Evolutionary conservation across 2,113 vertebrate species (phyloP).

Genomic region (Calidris pugnax): DNA sequence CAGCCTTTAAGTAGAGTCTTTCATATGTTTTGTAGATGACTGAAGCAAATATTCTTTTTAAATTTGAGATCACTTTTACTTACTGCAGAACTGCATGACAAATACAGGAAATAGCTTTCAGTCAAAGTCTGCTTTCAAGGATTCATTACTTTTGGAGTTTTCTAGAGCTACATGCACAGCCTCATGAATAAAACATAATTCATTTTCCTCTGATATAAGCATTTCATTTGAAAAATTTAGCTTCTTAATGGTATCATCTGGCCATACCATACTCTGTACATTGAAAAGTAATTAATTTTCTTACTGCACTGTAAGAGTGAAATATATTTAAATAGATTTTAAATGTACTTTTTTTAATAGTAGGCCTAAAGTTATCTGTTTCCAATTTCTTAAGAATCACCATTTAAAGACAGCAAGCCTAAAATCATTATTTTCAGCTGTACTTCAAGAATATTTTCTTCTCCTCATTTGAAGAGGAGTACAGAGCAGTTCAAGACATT

Average conservation of each 20-base stretch:
- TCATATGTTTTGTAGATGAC: background rate
- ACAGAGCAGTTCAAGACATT: background rate
- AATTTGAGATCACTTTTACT: background rate
- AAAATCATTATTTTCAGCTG: background rate
- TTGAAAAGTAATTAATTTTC: constrained; percentile 44
- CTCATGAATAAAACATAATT: constrained; percentile 34
- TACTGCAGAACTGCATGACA: background rate
- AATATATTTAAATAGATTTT: constrained; percentile 54
- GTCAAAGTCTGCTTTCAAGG: background rate
- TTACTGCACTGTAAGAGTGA: background rate
- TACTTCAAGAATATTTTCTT: background rate
- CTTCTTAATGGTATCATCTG: constrained; percentile 11
- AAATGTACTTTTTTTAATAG: background rate
- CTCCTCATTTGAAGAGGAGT: background rate
- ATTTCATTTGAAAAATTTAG: constrained; percentile 41
- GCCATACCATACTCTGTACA: background rate
- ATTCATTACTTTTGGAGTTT: background rate
- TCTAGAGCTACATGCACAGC: background rate
- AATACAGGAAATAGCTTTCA: background rate
- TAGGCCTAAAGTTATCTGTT: background rate
- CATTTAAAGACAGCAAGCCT: background rate
- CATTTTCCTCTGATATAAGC: constrained; percentile 5
- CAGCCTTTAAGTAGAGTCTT: background rate
- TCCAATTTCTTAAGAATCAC: background rate
- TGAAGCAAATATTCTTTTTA: background rate